Conservation (phyloP, 1,140 invertebrate species). For the Trichonephila clavata region DNA sequence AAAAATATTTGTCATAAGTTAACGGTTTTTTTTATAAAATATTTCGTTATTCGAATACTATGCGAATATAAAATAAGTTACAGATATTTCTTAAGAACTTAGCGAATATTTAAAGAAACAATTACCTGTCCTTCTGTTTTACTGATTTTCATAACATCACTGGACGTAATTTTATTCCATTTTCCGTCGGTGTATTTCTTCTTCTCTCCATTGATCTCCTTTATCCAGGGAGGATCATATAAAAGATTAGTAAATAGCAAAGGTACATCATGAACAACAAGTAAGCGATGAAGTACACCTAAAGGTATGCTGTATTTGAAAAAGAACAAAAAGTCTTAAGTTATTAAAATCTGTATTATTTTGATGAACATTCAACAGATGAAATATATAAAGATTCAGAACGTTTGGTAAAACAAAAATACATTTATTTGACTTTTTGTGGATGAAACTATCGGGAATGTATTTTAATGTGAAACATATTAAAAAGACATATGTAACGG, state of each 20-base stretch:
- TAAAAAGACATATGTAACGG: no score
- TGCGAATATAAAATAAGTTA: no score
- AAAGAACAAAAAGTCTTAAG: background rate
- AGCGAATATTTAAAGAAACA: background rate
- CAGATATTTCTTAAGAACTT: no score
- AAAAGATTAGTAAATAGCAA: slow-evolving; percentile 45
- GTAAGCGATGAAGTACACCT: slow-evolving; percentile 41
- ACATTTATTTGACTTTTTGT: no score
- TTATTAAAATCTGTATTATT: background rate
- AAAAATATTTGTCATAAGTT: no score
- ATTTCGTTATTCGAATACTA: no score
- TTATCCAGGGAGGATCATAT: slow-evolving; percentile 29
- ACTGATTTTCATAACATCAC: slow-evolving; percentile 46
- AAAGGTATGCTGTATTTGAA: slow-evolving; percentile 43
- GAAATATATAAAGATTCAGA: no score
- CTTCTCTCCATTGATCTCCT: background rate
- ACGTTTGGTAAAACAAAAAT: no score
- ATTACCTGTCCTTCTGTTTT: slow-evolving; percentile 64
- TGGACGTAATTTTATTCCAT: background rate
- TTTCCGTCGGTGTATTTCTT: slow-evolving; percentile 42
- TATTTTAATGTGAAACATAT: no score
- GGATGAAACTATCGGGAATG: no score
- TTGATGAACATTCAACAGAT: no score
- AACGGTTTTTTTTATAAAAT: no score
- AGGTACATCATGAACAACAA: slow-evolving; percentile 43